A percentile compares a stretch with the other conserved stretches of the same genome.
phyloP scores from a whole-genome alignment of 1,140 invertebrate species.

The Hypsibius dujardini region DNA sequence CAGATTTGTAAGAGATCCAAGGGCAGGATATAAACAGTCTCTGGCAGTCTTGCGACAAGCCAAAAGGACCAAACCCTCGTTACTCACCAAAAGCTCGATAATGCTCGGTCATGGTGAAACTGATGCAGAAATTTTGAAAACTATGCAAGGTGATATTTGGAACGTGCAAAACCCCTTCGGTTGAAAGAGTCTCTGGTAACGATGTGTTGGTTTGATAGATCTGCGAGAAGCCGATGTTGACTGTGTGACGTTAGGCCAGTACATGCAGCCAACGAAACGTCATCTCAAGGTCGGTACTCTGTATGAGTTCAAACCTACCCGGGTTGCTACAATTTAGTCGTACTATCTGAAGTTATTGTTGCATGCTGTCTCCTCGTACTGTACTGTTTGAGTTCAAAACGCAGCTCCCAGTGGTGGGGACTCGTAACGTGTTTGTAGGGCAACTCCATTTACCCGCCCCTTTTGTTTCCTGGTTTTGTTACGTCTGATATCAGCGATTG shows the following conservation, averaged over 20 bases:
- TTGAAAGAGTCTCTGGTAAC: slow-evolving; percentile 16
- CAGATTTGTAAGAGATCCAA: slow-evolving; percentile 72
- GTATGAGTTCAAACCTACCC: no score
- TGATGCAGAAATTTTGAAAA: slow-evolving; percentile 68
- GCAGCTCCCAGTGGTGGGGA: no score
- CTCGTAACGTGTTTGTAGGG: no score
- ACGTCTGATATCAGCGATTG: no score
- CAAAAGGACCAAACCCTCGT: slow-evolving; percentile 52
- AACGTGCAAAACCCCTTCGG: background rate
- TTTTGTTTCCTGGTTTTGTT: no score
- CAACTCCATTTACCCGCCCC: no score
- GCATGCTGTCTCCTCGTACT: no score
- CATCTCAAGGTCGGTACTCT: slow-evolving; percentile 56
- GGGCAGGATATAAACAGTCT: slow-evolving; percentile 63
- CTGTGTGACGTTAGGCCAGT: slow-evolving; percentile 90
- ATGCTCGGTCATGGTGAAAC: slow-evolving; percentile 95
- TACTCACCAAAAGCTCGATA: slow-evolving; percentile 93
- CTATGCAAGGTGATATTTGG: slow-evolving; percentile 46
- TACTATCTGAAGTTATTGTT: no score
- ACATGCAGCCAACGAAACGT: slow-evolving; percentile 95
- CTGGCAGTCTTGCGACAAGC: slow-evolving; percentile 59
- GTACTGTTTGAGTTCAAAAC: no score
- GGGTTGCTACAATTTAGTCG: no score
- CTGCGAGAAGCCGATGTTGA: slow-evolving; percentile 61
- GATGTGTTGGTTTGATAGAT: slow-evolving; percentile 38